Evolutionary conservation across 2,888 invertebrate genomes (phyloP).

Genomic region (Ceraclea dissimilis): DNA sequence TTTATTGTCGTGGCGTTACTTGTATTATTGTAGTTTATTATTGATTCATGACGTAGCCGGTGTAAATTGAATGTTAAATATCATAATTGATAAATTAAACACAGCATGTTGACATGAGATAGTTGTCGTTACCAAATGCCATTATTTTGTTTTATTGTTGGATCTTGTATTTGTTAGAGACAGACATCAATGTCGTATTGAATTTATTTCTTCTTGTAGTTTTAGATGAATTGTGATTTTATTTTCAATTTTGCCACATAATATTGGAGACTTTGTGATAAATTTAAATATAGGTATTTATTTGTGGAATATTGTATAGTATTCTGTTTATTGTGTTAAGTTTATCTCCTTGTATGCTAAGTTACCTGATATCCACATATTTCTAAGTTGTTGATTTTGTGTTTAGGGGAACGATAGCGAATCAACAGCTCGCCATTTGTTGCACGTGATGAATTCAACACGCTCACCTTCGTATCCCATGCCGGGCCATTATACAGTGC

Average conservation of each 20-base stretch:
- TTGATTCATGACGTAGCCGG: background rate
- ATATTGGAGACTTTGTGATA: too few species aligned
- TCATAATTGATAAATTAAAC: background rate
- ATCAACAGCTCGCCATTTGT: conserved; percentile 23
- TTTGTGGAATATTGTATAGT: too few species aligned
- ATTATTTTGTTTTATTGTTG: background rate
- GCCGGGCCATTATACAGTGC: conserved; percentile 30
- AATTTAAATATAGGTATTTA: too few species aligned
- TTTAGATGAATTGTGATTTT: too few species aligned
- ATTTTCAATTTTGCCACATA: too few species aligned
- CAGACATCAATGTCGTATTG: too few species aligned
- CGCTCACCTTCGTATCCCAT: conserved; percentile 34
- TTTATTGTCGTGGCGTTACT: too few species aligned
- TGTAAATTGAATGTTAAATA: background rate
- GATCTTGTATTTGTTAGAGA: too few species aligned
- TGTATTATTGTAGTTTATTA: too few species aligned
- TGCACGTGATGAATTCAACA: conserved; percentile 24
- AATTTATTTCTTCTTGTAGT: too few species aligned
- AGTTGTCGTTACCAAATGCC: background rate
- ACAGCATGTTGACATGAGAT: background rate
- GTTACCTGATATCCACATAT: background rate
- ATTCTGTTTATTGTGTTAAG: too few species aligned
- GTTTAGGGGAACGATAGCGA: conserved; percentile 20
- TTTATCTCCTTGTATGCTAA: too few species aligned
- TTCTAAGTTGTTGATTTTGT: background rate